These are phyloP conservation scores for Erinaceus europaeus DNA, from an alignment of 2,113 vertebrate genomes.

Conservation along the genomic window DNA sequence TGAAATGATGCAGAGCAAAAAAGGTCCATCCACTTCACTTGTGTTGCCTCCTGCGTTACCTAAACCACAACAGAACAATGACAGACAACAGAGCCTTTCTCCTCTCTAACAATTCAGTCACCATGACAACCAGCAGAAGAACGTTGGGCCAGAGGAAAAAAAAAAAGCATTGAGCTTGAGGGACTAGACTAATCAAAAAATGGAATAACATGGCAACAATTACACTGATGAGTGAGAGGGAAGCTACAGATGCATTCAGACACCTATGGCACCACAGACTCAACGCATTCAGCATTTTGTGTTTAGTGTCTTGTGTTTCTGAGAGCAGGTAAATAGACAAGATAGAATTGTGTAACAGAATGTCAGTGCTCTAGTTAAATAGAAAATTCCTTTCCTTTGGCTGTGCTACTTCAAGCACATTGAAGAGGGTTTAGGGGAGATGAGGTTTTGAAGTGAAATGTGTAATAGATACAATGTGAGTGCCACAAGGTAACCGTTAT, in stretches of 20 bases:
- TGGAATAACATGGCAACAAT: constrained; percentile 89
- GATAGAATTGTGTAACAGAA: constrained; percentile 88
- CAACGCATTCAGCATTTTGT: constrained; percentile 79
- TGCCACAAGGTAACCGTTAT: constrained; percentile 84
- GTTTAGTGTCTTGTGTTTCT: constrained; percentile 86
- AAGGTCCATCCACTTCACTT: constrained; percentile 90
- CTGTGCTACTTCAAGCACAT: constrained; percentile 84
- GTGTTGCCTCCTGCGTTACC: constrained; percentile 88
- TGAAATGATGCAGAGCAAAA: constrained; percentile 88
- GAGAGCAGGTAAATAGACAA: constrained; percentile 87
- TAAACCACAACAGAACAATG: constrained; percentile 90
- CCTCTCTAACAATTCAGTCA: constrained; percentile 86
- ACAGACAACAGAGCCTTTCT: constrained; percentile 88
- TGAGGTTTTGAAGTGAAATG: constrained; percentile 89
- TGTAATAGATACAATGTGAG: constrained; percentile 88
- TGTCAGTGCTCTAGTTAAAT: constrained; percentile 88
- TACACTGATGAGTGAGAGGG: constrained; percentile 86
- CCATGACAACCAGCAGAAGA: constrained; percentile 90
- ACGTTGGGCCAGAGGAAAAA: constrained; percentile 87
- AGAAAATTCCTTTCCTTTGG: constrained; percentile 89
- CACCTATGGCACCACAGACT: constrained; percentile 83
- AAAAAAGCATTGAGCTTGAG: constrained; percentile 87
- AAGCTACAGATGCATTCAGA: constrained; percentile 85
- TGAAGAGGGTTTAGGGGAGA: constrained; percentile 88
- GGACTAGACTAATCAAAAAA: constrained; percentile 90